Base-by-base conservation (phyloP, 1,140 invertebrate species). In the Nixonia krombeini region DNA sequence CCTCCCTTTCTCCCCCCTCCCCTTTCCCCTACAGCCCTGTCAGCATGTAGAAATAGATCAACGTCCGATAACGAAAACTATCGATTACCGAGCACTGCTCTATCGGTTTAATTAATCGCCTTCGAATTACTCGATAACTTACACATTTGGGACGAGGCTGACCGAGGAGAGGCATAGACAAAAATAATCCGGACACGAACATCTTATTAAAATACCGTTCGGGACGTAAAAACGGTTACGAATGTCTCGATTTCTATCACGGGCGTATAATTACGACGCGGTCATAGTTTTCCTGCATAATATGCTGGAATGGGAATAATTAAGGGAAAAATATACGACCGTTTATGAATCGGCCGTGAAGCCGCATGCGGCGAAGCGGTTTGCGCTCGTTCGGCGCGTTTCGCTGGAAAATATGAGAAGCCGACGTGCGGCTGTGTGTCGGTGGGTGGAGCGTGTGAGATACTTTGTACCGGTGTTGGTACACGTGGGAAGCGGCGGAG, bases 371-470 rank as follows among this genome's bases (percentile, higher is more conserved):
- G 51, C 23, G 59, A 25, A 25, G 55, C 41, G 46, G n/a, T 8
- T 42, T 51, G 40, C 29, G 59, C 52, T 53, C 57, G 59, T 70
- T 55, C 67, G 52, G 18, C 40, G 53, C 21, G 33, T 63, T 58
- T 59, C 44, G 50, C 50, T 58, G 51, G 53, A 66, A 71, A 71
- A 66, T 62, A 42, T n/a, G n/a, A 62, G 61, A 62, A 62, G 41
- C 25, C 28, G n/a, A n/a, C n/a, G n/a, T 40, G 35, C 17, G 44
- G 41, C 47, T 58, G 6, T 6, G 40, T 10, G 49, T 47, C n/a
- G n/a, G 47, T 64, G 57, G 58, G 59, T 64, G 66, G n/a, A n/a
- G n/a, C n/a, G n/a, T n/a, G n/a, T n/a, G 52, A 55, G 56, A 53
- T 40, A 38, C 23, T 50, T 17, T 29, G n/a, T n/a, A n/a, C n/a